Evolutionary conservation across 2,113 vertebrate genomes (phyloP).

Genomic region (Gobius niger): DNA sequence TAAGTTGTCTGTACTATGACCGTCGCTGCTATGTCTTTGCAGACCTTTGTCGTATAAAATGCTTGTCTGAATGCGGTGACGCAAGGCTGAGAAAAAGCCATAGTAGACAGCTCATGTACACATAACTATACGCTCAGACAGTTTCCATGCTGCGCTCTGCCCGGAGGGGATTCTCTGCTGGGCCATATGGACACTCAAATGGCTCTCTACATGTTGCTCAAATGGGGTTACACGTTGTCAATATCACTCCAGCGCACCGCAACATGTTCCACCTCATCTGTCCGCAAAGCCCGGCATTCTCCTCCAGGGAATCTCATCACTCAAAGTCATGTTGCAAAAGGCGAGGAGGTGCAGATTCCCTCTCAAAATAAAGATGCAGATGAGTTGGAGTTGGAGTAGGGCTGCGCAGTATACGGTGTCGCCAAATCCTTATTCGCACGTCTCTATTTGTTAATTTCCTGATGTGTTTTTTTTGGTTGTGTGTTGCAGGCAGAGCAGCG

Average conservation of each 20-base stretch:
- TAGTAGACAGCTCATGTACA: neutral
- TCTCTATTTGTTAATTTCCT: neutral
- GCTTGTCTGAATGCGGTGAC: neutral
- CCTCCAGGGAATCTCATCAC: neutral
- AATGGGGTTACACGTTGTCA: conserved; percentile 16
- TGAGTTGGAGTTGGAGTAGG: no score
- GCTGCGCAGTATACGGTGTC: no score
- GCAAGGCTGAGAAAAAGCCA: neutral
- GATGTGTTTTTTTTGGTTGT: neutral
- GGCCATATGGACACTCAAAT: conserved; percentile 5
- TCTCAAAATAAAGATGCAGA: neutral
- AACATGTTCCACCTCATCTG: neutral
- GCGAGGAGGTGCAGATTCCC: neutral
- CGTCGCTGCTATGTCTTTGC: neutral
- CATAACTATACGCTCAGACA: neutral
- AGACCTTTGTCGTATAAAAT: neutral
- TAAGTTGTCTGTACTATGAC: no score
- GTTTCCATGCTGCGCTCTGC: neutral
- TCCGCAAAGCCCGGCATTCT: neutral
- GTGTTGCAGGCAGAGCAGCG: conserved; percentile 77
- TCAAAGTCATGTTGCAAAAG: neutral
- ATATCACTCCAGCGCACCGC: neutral
- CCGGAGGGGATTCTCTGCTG: neutral
- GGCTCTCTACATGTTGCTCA: neutral
- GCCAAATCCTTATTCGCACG: no score